A percentile compares a stretch with the other conserved stretches of the same genome.
Evolutionary conservation across 2,113 vertebrate species (phyloP).

Genomic region (Calyptomena viridis): DNA sequence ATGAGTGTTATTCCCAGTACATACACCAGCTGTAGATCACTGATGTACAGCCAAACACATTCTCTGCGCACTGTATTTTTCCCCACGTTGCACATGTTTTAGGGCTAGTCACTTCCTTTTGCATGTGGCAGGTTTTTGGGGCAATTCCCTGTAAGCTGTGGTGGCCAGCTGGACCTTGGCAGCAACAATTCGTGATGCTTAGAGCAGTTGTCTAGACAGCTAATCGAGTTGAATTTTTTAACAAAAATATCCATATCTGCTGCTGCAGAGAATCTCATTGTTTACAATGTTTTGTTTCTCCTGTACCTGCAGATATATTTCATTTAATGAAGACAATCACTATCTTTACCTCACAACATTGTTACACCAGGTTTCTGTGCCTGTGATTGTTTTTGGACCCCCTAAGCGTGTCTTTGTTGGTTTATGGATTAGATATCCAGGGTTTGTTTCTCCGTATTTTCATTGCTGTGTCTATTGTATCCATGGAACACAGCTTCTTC

Average conservation of each 20-base stretch:
- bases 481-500: neutral
- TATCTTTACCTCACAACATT: neutral
- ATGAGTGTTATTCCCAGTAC: fast-evolving
- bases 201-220: neutral
- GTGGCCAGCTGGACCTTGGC: neutral
- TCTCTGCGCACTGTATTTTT: neutral
- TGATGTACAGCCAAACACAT: neutral
- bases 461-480: neutral
- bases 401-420: neutral
- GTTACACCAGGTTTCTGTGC: neutral
- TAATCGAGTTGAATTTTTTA: neutral
- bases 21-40: fast-evolving
- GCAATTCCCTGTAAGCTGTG: neutral
- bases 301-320: neutral
- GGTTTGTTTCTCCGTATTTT: neutral
- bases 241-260: neutral
- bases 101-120: neutral
- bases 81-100: neutral
- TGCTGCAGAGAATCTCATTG: neutral
- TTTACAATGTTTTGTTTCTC: neutral
- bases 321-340: neutral
- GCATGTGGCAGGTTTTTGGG: neutral
- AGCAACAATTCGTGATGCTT: neutral
- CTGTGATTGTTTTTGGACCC: neutral
- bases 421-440: neutral